Evolutionary conservation across 1,140 invertebrate genomes (phyloP).

Genomic region (Periplaneta americana): DNA sequence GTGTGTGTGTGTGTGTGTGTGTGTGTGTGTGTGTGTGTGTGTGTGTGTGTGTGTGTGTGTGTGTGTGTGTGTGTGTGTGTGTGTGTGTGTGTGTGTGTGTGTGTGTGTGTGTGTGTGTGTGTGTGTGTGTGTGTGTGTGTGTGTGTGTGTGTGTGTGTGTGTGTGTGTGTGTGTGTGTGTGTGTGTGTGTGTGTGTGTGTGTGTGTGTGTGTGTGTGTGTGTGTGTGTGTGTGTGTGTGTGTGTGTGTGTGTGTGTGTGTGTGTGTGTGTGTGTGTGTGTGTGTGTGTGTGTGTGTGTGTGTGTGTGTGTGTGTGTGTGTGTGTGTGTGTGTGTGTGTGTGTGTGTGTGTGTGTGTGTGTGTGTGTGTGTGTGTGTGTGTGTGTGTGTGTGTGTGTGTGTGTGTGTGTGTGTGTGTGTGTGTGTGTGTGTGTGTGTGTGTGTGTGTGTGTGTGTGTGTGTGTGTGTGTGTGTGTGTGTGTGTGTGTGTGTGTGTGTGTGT

Average conservation of each 20-base stretch:
- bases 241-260: conserved; percentile 22
- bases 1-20: conserved; percentile 27
- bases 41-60: conserved; percentile 17
- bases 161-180: too few species aligned
- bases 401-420: conserved; percentile 8
- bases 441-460: conserved; percentile 6
- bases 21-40: conserved; percentile 26
- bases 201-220: too few species aligned
- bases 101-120: conserved; percentile 12
- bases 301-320: conserved; percentile 28
- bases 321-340: conserved; percentile 18
- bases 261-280: conserved; percentile 25
- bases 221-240: too few species aligned
- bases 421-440: conserved; percentile 4
- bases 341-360: conserved; percentile 6
- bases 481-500: conserved; percentile 16
- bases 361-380: conserved; percentile 36
- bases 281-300: conserved; percentile 27
- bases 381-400: conserved; percentile 10
- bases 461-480: conserved; percentile 16
- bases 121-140: conserved; percentile 8
- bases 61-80: conserved; percentile 9
- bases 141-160: neutral
- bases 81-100: conserved; percentile 36
- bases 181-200: too few species aligned